These are phyloP conservation scores for Rutilus rutilus DNA, from an alignment of 2,113 vertebrate species.

Conservation along the genomic window DNA sequence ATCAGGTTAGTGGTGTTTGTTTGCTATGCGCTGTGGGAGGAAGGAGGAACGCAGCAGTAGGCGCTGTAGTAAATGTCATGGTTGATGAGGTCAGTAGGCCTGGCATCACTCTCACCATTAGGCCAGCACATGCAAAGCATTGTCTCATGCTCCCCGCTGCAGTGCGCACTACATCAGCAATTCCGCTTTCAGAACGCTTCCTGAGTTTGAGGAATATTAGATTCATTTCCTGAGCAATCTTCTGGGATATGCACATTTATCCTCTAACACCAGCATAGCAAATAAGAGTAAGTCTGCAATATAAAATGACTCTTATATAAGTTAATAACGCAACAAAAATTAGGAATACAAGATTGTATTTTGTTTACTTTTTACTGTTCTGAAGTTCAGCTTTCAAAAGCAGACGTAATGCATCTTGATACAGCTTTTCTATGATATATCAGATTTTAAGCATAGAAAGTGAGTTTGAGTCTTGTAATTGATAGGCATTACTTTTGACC, in stretches of 20 bases:
- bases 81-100: slow-evolving; percentile 73
- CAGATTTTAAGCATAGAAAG: not conserved
- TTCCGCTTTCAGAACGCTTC: slow-evolving; percentile 54
- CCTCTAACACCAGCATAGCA: slow-evolving; percentile 19
- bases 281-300: slow-evolving; percentile 7
- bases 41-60: slow-evolving; percentile 37
- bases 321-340: not conserved
- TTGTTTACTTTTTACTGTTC: not conserved
- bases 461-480: not conserved
- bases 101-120: slow-evolving; percentile 61
- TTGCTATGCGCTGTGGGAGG: slow-evolving; percentile 58
- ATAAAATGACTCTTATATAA: not conserved
- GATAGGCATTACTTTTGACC: not conserved
- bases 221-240: slow-evolving; percentile 63
- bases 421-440: not conserved
- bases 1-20: slow-evolving; percentile 58
- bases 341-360: not conserved
- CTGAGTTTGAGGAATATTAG: slow-evolving; percentile 63
- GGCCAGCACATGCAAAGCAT: slow-evolving; percentile 61
- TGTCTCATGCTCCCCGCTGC: slow-evolving; percentile 64
- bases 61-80: slow-evolving; percentile 70
- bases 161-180: slow-evolving; percentile 53
- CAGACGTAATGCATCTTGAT: not conserved
- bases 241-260: slow-evolving; percentile 58
- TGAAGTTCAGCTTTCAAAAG: not conserved